Evolutionary conservation across 2,888 invertebrate species (phyloP), one percentile per base, ranked within the genome.

Genomic region (Stenichneumon culpator): DNA sequence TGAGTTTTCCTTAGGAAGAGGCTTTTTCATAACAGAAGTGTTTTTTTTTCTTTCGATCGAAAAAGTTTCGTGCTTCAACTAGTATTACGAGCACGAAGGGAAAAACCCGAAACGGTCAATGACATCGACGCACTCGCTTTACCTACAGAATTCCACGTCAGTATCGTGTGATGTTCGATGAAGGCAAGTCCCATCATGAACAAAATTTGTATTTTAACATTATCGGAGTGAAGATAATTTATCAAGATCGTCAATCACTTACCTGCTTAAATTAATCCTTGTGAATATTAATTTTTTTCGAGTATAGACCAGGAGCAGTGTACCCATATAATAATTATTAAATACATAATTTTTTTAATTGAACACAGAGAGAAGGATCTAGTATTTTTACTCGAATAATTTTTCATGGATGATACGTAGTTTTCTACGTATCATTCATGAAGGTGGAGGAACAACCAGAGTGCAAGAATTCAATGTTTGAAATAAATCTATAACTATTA

Each of bases 241-340:
- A 25, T 57, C 4, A 57, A 25, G 14, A 22, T 57, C 19, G 57
- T 22, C 9, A 14, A 57, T 22, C 11, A 69, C 74, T 63, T 63
- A 63, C 63, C 74, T 63, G 63, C 0, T 11, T 16, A 25, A 0
- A 28, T 47, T 28, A 16, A n/a, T n/a, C 9, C 36, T 16, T 28
- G 60, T 16, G 2, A 14, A 60, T 28, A 11, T 28, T 28, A 28
- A 52, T 28, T 1, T 36, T 47, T 25, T 16, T 75, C 28, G 5
- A 32, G 57, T 50, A 39, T 65, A 60, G 73, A 73, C 57, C 67
- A 75, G 22, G 44, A 69, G 36, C 50, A 81, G 32, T 36, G 57
- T 60, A 68, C 50, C 54, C 60, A 81, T 74, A 54, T 25, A 78
- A 81, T 84, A 81, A 84, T 84, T 84, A 81, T 84, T 81, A 69